Percentiles rank a stretch among this genome's conserved stretches.
phyloP scores from a whole-genome alignment of 2,797 vertebrate species.

The Onychomys arenicola region DNA sequence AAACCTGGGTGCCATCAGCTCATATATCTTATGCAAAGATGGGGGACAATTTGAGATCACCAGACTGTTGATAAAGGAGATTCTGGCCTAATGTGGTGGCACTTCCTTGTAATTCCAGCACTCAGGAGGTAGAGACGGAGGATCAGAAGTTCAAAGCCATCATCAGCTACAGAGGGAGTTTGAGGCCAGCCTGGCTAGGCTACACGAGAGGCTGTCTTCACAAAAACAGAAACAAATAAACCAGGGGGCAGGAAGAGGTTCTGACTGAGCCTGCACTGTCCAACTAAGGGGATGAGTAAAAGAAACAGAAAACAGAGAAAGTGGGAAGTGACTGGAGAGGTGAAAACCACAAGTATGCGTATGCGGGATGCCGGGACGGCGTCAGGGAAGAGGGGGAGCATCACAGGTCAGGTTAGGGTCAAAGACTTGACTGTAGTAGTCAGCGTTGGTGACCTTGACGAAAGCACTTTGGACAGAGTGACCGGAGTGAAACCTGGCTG shows the following conservation, averaged over 20 bases:
- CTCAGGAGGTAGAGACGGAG: neutral
- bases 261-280: neutral
- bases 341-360: neutral
- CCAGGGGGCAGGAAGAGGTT: neutral
- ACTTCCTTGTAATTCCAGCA: neutral
- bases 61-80: neutral
- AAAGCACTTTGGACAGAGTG: neutral
- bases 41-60: neutral
- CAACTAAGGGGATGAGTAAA: neutral
- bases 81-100: neutral
- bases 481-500: neutral
- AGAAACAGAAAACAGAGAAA: neutral
- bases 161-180: neutral
- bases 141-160: neutral
- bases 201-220: neutral
- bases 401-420: neutral
- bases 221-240: neutral
- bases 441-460: neutral
- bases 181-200: neutral
- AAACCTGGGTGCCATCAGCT: neutral
- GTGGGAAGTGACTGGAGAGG: neutral
- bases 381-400: neutral
- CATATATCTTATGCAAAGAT: conserved; percentile 2
- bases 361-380: neutral
- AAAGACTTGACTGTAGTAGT: neutral